A percentile compares a stretch with the other conserved stretches of the same genome.
Conservation (phyloP, 2,888 invertebrate species). For the Napeogenes inachia region DNA sequence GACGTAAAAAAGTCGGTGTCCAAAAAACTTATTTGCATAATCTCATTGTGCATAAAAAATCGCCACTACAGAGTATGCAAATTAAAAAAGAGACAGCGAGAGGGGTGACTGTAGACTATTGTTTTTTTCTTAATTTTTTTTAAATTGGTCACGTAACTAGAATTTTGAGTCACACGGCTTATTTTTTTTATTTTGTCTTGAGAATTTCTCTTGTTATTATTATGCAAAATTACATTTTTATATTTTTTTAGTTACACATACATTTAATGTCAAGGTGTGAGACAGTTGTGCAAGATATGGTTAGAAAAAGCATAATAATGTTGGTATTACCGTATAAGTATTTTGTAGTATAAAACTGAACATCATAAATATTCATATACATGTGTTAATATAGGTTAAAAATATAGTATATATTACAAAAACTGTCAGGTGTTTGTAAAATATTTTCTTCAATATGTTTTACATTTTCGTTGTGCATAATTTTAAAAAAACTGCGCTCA, state of each 20-base stretch:
- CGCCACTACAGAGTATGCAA: conserved; percentile 67
- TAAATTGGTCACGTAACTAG: conserved; percentile 67
- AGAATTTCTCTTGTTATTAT: conserved; percentile 23
- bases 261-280: neutral
- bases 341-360: too few species aligned
- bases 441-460: neutral
- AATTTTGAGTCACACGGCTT: conserved; percentile 55
- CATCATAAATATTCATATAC: too few species aligned
- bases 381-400: neutral
- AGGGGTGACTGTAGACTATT: conserved; percentile 47
- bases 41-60: conserved; percentile 63
- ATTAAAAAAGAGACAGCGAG: conserved; percentile 42
- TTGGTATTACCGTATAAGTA: too few species aligned
- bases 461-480: too few species aligned
- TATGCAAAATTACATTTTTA: conserved; percentile 4
- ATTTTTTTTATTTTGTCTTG: conserved; percentile 43
- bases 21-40: conserved; percentile 73
- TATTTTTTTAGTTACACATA: conserved; percentile 5
- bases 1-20: conserved; percentile 55
- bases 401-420: neutral
- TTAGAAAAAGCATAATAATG: too few species aligned
- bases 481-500: neutral
- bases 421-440: neutral
- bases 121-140: conserved; percentile 42
- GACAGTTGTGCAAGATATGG: neutral